Evolutionary conservation across 2,888 invertebrate species (phyloP), one percentile per base, ranked within the genome.

Genomic region (Dascillus cervinus): DNA sequence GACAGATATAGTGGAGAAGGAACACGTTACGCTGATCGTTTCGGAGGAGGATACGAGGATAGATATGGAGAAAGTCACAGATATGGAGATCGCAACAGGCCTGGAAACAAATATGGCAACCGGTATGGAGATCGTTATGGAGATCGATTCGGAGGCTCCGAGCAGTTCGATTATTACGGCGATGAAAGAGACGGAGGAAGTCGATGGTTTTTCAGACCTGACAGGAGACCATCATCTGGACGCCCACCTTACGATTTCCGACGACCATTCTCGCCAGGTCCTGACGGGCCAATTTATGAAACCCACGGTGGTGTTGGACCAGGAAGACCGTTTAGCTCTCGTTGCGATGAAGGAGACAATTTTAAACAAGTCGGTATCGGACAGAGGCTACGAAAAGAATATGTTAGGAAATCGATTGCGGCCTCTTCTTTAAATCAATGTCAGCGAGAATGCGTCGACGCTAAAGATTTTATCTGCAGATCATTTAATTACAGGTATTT

Each of bases 401-500:
- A 78, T 56, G 78, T 90, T 3, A 70, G 85, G 19, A 72, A 84
- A 31, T 78, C 80, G 41, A 73, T 82, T 11, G 78, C 79, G 4
- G 82, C 82, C 2, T 77, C 81, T 14, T 80, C 82, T 0, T 62
- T 90, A 52, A 74, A 77, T 1, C 82, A 85, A 40, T 91, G 91
- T 61, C 86, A 91, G 64, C 70, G 84, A 37, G 88, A 87, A 56
- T 90, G 91, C 60, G 74, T 80, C 22, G 86, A 87, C 52, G 78
- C 80, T 14, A 72, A 82, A 47, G 87, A 87, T 55, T 90, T 90
- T 58, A 73, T 81, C 33, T 91, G 91, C 55, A 73, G 86, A 57
- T 83, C 89, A 17, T 91, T 91, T 64, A 90, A 89, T 66, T 90
- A 77, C 65, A 80, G 82, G 79, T 83, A 65, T 52, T 43, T 42